Evolutionary conservation across 2,113 vertebrate genomes (phyloP).

Genomic region (Ctenodactylus gundi): DNA sequence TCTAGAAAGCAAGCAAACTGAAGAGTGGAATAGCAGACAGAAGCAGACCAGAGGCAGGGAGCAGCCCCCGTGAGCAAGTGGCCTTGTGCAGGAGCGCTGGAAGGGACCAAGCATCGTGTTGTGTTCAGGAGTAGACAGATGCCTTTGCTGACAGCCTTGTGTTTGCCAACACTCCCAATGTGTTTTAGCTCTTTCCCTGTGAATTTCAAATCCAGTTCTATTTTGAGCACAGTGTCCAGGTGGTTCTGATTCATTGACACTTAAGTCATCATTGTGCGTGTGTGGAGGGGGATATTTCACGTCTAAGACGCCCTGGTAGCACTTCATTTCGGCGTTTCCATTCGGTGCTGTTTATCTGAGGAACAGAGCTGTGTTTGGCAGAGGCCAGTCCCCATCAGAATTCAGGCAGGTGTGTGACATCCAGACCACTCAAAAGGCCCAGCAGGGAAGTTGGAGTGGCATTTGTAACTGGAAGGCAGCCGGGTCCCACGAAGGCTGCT

Average conservation of each 20-base stretch:
- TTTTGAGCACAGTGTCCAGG: background rate
- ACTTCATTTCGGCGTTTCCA: background rate
- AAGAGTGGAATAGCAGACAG: background rate
- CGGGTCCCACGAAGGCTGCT: background rate
- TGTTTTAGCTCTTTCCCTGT: background rate
- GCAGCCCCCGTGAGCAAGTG: background rate
- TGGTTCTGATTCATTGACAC: slow-evolving; percentile 36
- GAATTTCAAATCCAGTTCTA: background rate
- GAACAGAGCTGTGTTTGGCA: background rate
- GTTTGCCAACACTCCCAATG: background rate
- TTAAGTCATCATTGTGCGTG: background rate
- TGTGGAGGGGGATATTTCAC: background rate
- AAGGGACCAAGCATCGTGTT: no score
- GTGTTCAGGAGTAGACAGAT: background rate
- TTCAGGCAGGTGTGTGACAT: background rate
- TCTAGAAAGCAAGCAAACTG: background rate
- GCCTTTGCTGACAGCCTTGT: background rate
- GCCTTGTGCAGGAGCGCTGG: no score
- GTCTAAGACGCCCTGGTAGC: background rate
- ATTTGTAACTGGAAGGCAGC: background rate
- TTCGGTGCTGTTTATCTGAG: background rate
- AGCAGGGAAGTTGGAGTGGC: background rate
- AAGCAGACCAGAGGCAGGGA: background rate
- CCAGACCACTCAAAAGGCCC: background rate
- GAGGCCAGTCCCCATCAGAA: no score